Evolutionary conservation across 2,113 vertebrate species (phyloP).

Genomic region (Oxyura jamaicensis): DNA sequence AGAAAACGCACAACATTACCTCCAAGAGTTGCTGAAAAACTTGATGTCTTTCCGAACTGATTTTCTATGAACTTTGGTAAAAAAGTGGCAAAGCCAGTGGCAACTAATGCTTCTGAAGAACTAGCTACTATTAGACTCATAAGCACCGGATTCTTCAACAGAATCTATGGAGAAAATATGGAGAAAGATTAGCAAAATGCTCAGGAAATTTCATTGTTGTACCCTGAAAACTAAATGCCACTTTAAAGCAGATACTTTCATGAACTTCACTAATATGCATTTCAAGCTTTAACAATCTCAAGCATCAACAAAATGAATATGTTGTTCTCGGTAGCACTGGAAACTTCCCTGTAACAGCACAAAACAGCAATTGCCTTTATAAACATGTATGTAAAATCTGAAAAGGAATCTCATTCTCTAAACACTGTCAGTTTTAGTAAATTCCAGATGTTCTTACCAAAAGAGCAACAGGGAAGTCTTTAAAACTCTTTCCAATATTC

Average conservation of each 20-base stretch:
- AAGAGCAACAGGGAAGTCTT: slow-evolving; percentile 77
- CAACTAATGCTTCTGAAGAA: slow-evolving; percentile 78
- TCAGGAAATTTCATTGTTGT: background rate
- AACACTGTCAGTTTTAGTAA: background rate
- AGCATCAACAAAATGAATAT: background rate
- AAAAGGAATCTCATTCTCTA: background rate
- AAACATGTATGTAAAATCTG: background rate
- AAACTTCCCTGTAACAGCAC: background rate
- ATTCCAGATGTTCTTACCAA: slow-evolving; percentile 70
- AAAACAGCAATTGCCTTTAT: background rate
- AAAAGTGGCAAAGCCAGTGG: slow-evolving; percentile 84
- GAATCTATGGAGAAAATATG: slow-evolving; percentile 67
- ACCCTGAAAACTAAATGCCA: background rate
- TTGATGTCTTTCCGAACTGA: slow-evolving; percentile 80
- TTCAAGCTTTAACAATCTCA: background rate
- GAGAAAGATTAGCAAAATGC: background rate
- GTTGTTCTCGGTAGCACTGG: background rate
- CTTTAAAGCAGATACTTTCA: background rate
- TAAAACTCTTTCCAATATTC: slow-evolving; percentile 75
- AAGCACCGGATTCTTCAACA: slow-evolving; percentile 82
- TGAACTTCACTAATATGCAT: background rate
- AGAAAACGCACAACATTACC: slow-evolving; percentile 62
- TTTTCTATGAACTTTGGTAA: slow-evolving; percentile 85
- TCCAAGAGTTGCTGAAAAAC: slow-evolving; percentile 80
- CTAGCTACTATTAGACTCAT: slow-evolving; percentile 79